A percentile compares a stretch with the other conserved stretches of the same genome.
Evolutionary conservation across 1,140 invertebrate genomes (phyloP).

Genomic region (Pseudomyrmex dendroicus): DNA sequence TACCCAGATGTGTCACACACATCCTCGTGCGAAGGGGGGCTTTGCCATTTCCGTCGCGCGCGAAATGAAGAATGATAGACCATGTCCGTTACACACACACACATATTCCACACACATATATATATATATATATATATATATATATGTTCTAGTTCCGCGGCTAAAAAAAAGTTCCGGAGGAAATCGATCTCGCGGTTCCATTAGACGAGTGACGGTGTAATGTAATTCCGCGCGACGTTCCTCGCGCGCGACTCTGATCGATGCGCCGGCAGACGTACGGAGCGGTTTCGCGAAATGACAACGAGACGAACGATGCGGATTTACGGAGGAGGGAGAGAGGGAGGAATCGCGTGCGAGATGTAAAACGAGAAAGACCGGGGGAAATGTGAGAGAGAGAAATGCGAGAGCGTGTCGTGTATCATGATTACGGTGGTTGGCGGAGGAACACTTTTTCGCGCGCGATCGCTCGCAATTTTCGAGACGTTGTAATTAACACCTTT

Average conservation of each 20-base stretch:
- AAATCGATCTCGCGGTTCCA: neutral
- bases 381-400: neutral
- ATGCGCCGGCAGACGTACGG: conserved; percentile 21
- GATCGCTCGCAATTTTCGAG: conserved; percentile 45
- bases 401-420: conserved; percentile 32
- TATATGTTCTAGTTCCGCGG: neutral
- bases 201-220: conserved; percentile 5
- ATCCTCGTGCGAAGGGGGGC: neutral
- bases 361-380: neutral
- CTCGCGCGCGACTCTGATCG: conserved; percentile 28
- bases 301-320: conserved; percentile 42
- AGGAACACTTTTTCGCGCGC: conserved; percentile 28
- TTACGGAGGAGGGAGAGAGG: neutral
- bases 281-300: conserved; percentile 2
- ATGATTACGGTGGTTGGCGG: conserved; percentile 25
- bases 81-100: too few species aligned
- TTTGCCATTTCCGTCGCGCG: too few species aligned
- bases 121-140: neutral
- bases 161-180: conserved; percentile 1
- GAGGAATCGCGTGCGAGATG: conserved; percentile 10
- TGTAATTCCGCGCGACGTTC: conserved; percentile 11
- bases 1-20: too few species aligned
- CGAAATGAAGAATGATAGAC: neutral
- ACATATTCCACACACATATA: neutral
- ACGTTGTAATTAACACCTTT: conserved; percentile 31